These are phyloP conservation scores for Coelopa pilipes DNA, from an alignment of 2,888 invertebrate species.

Conservation along the genomic window DNA sequence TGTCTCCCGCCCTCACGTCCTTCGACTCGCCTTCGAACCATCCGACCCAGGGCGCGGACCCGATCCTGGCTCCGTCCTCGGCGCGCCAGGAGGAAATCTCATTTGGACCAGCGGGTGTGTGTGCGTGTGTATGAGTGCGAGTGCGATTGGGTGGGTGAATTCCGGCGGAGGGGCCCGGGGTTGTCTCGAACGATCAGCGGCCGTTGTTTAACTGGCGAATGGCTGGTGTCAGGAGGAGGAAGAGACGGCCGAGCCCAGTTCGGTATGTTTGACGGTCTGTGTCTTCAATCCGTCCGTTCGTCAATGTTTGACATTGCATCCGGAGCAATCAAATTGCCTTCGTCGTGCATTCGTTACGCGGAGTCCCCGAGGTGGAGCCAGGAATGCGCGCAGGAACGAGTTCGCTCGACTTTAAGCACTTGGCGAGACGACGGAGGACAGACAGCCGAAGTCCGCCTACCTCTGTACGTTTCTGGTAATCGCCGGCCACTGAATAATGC, in stretches of 20 bases:
- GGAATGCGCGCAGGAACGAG: too few relatives aligned
- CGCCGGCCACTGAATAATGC: too few relatives aligned
- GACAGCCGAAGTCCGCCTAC: too few relatives aligned
- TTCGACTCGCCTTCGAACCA: background rate
- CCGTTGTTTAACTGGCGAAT: too few relatives aligned
- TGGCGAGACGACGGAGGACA: too few relatives aligned
- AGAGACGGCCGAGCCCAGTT: too few relatives aligned
- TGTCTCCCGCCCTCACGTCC: background rate
- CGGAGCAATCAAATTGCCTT: constrained; percentile 34
- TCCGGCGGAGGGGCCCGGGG: background rate
- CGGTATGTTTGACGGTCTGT: background rate
- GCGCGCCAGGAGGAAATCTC: constrained; percentile 11
- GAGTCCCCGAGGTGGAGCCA: too few relatives aligned
- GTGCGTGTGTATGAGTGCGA: background rate
- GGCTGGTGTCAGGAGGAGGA: too few relatives aligned
- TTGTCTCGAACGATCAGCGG: too few relatives aligned
- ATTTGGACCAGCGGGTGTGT: constrained; percentile 11
- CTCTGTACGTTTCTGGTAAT: too few relatives aligned
- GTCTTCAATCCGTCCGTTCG: constrained; percentile 5
- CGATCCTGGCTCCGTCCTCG: background rate
- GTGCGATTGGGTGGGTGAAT: background rate
- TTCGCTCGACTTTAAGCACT: too few relatives aligned
- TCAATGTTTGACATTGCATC: constrained; percentile 34
- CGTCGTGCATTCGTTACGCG: constrained; percentile 23
- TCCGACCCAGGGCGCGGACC: background rate